Percentiles rank a stretch among this genome's conserved stretches.
Conservation (phyloP, 2,888 invertebrate genomes). For the Drosophila melanosoma region DNA sequence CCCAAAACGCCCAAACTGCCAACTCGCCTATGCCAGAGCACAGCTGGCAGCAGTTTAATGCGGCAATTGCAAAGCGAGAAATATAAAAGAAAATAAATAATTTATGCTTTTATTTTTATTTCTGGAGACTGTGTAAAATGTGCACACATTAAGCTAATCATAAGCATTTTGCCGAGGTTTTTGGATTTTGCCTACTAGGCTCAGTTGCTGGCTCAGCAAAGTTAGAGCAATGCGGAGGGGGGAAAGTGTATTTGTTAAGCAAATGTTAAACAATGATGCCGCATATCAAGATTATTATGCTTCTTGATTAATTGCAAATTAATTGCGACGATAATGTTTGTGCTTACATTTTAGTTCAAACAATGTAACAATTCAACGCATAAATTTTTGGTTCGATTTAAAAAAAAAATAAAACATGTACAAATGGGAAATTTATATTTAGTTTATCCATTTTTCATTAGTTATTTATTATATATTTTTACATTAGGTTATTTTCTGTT, state of each 20-base stretch:
- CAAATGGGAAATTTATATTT: neutral
- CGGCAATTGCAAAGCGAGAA: conserved; percentile 12
- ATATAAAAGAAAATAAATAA: conserved; percentile 37
- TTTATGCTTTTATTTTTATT: conserved; percentile 40
- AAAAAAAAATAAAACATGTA: neutral
- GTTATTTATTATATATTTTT: neutral
- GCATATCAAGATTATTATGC: neutral
- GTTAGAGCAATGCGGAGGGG: neutral
- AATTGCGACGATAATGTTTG: neutral
- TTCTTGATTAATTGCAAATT: neutral
- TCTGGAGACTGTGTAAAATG: conserved; percentile 26
- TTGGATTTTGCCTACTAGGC: neutral
- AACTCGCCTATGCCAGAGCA: neutral
- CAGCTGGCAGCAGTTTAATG: conserved; percentile 46
- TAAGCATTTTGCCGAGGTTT: conserved; percentile 8
- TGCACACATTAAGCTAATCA: conserved; percentile 46
- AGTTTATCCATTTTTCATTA: neutral
- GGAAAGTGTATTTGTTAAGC: conserved; percentile 1
- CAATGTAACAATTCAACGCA: neutral
- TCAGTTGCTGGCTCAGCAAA: neutral
- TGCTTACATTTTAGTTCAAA: neutral
- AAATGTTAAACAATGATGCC: neutral
- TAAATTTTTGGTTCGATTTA: neutral
- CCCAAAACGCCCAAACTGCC: neutral
- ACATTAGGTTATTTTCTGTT: neutral